phyloP scores from a whole-genome alignment of 2,888 invertebrate genomes.

The Amphipoea lucens region DNA sequence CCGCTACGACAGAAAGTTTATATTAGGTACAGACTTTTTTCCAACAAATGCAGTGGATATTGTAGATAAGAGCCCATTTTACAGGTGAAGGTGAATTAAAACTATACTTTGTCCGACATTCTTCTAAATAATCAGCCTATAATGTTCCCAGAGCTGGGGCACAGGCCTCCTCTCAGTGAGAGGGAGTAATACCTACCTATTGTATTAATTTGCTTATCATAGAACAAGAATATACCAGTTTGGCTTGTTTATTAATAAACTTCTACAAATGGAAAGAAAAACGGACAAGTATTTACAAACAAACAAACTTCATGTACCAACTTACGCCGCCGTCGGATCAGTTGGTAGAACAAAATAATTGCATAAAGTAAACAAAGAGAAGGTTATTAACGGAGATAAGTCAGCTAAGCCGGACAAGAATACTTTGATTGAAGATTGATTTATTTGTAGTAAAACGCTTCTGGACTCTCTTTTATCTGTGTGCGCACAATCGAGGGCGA shows the following conservation, averaged over 20 bases:
- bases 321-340: background rate
- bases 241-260: background rate
- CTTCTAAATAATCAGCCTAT: background rate
- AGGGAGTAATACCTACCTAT: background rate
- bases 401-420: constrained; percentile 74
- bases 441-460: constrained; percentile 85
- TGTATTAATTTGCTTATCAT: background rate
- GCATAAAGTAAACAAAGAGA: constrained; percentile 53
- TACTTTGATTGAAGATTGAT: constrained; percentile 83
- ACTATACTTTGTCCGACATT: background rate
- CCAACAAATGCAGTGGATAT: background rate
- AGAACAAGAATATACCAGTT: too few relatives aligned
- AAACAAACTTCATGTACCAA: background rate
- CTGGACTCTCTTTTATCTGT: constrained; percentile 85
- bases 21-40: background rate
- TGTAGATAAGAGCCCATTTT: background rate
- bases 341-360: constrained; percentile 61
- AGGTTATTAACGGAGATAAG: constrained; percentile 65
- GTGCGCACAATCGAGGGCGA: constrained; percentile 84
- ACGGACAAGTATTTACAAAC: background rate
- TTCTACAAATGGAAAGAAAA: background rate
- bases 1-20: too few relatives aligned
- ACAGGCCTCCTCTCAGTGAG: too few relatives aligned
- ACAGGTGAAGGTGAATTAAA: background rate
- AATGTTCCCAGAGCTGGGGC: too few relatives aligned